Evolutionary conservation across 2,797 vertebrate genomes (phyloP).

Genomic region (Ibycter americanus): DNA sequence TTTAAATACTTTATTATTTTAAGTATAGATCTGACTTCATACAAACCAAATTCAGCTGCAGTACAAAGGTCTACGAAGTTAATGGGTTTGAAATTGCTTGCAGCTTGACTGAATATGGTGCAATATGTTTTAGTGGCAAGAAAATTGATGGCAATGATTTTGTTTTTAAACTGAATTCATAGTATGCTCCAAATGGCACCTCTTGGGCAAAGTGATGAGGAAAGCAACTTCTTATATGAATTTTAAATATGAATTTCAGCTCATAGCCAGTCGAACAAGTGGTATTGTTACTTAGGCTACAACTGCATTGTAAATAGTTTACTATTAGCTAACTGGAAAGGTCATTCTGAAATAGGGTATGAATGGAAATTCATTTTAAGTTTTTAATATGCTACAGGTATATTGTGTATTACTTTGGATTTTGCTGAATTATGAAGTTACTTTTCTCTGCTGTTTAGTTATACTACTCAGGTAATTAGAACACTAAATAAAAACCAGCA

Average conservation of each 20-base stretch:
- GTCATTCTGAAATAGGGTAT: no score
- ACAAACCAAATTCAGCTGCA: neutral
- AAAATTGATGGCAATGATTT: neutral
- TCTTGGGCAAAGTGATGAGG: neutral
- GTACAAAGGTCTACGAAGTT: neutral
- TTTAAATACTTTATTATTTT: neutral
- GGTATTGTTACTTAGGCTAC: neutral
- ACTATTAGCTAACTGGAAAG: neutral
- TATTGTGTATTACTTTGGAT: neutral
- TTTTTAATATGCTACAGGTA: neutral
- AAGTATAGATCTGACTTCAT: neutral
- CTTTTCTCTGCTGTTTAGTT: neutral
- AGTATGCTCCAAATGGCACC: neutral
- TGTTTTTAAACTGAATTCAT: neutral
- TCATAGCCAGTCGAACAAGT: neutral
- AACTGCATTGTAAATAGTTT: neutral
- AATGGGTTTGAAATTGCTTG: conserved; percentile 21
- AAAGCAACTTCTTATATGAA: neutral
- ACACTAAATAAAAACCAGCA: neutral
- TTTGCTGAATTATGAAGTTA: neutral
- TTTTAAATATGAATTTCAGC: neutral
- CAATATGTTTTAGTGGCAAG: neutral
- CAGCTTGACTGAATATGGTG: neutral
- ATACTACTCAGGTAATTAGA: neutral
- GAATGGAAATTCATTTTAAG: no score